Base-by-base conservation (phyloP, 2,888 invertebrate species). In the Aphodius sticticus region DNA sequence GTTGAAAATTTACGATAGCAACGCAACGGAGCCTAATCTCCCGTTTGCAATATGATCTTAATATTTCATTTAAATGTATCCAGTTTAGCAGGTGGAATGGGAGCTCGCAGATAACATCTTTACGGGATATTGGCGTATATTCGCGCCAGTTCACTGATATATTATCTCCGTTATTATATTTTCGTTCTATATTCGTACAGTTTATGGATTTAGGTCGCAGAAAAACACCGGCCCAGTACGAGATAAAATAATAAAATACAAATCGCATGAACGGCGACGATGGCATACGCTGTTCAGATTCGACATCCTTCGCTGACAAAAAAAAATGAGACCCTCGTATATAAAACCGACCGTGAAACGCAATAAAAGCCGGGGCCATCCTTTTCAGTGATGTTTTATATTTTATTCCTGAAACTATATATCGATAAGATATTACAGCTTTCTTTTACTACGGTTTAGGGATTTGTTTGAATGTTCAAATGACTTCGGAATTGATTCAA, bases 91-190 rank as follows among this genome's bases (percentile, higher is more conserved):
- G 53, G 53, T 53, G 53, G 53, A 53, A 53, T 53, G 53, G 53
- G 53, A 7, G 53, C 53, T 53, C 53, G 12, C 12, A 53, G 53
- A 53, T 53, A 53, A 53, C 53, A 53, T 53, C 53, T 53, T 53
- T 53, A 53, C 9, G 53, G 53, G 53, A 53, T 53, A 53, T 53
- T 12, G 53, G 53, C 53, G 53, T 53, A 53, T 53, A 53, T 53
- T 53, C 53, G 7, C 53, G 53, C 53, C 7, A 12, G 53, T 53
- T 53, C 53, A 53, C 53, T 53, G 53, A 53, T 53, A 53, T 53
- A 53, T 53, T 53, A 53, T 53, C 53, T 53, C 53, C 53, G 53
- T 53, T 53, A 53, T 53, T 53, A 53, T 53, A 53, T 53, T 53
- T 53, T 53, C 53, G 9, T 53, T 53, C 53, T 53, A 5, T 53